Conservation (phyloP, 2,888 invertebrate genomes). For the Geophilus truncorum region DNA sequence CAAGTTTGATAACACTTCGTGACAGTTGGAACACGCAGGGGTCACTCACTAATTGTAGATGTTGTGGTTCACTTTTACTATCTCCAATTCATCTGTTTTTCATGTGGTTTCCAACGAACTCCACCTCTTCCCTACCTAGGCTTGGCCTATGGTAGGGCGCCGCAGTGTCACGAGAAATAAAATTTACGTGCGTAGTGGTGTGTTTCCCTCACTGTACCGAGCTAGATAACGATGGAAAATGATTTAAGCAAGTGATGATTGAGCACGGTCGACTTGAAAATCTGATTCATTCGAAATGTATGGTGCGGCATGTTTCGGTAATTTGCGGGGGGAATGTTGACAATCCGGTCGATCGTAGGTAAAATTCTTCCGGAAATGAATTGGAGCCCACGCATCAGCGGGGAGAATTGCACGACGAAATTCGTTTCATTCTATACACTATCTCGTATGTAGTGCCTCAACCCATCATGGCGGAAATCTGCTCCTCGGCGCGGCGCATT, state of each 20-base stretch:
- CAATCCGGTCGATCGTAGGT: neutral
- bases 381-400: neutral
- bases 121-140: slow-evolving; percentile 28
- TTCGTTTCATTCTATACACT: neutral
- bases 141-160: slow-evolving; percentile 18
- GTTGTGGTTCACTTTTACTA: neutral
- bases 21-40: neutral
- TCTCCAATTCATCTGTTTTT: neutral
- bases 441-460: neutral
- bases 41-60: neutral
- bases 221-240: neutral
- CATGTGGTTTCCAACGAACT: neutral
- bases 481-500: neutral
- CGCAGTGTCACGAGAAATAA: neutral
- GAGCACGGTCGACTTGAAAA: neutral
- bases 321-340: neutral
- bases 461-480: neutral
- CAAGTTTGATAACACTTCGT: neutral
- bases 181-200: neutral
- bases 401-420: neutral
- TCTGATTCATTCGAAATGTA: neutral
- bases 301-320: neutral
- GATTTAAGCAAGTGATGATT: neutral
- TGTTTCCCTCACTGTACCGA: neutral
- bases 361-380: neutral